Conservation (phyloP, 2,797 vertebrate genomes). For the Hirundo rustica region DNA sequence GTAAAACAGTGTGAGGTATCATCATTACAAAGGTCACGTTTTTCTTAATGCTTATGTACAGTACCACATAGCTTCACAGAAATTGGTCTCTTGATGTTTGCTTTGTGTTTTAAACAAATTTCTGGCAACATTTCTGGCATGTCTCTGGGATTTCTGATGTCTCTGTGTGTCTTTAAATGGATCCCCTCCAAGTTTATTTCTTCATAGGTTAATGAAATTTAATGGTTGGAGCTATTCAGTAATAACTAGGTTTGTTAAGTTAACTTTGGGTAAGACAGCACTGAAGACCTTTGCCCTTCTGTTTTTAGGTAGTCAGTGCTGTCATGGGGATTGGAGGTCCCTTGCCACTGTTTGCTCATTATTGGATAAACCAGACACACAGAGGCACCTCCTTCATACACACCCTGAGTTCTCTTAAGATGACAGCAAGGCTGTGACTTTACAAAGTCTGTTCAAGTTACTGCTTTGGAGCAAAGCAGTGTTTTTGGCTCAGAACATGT, state of each 20-base stretch:
- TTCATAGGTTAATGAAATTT: neutral
- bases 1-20: neutral
- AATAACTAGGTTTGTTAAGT: neutral
- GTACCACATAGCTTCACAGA: neutral
- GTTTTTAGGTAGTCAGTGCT: neutral
- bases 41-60: neutral
- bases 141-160: neutral
- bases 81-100: neutral
- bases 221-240: neutral
- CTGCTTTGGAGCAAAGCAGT: neutral
- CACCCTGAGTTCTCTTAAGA: neutral
- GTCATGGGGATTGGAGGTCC: neutral
- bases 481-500: neutral
- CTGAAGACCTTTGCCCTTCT: constrained; percentile 21
- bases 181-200: neutral
- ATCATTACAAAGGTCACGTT: neutral
- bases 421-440: neutral
- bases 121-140: neutral
- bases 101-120: neutral
- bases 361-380: neutral
- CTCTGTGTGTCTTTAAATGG: neutral
- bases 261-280: neutral
- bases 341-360: neutral
- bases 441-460: neutral
- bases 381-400: neutral